Percentiles rank a stretch among this genome's conserved stretches.
These are phyloP conservation scores for Chlamydotis undulata DNA, from an alignment of 2,113 vertebrate genomes.

Conservation along the genomic window DNA sequence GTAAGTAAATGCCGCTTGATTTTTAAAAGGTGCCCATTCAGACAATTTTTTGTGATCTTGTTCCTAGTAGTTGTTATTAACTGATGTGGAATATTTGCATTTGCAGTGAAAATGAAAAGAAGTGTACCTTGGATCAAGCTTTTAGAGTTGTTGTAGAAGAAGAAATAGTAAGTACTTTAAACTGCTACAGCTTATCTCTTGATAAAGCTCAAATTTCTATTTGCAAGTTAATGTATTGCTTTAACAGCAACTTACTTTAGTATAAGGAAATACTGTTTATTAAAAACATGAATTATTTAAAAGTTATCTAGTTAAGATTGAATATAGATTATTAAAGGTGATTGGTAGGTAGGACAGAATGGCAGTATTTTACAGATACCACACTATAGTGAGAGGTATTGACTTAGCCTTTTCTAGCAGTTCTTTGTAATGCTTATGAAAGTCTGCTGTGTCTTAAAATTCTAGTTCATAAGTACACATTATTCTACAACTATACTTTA, in stretches of 20 bases:
- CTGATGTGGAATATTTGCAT: constrained; percentile 21
- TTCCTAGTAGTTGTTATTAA: not conserved
- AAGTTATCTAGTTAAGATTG: not conserved
- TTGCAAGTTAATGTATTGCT: not conserved
- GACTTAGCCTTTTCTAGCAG: not conserved
- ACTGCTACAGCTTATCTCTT: not conserved
- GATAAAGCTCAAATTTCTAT: not conserved
- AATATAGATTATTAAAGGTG: not conserved
- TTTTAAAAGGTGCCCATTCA: not conserved
- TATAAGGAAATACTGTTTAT: not conserved
- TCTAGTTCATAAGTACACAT: not conserved
- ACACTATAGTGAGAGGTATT: not conserved
- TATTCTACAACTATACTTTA: not conserved
- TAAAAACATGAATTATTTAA: not conserved
- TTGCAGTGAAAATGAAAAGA: constrained; percentile 95
- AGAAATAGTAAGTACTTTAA: constrained; percentile 88
- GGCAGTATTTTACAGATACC: not conserved
- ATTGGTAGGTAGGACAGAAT: not conserved
- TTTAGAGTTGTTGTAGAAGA: constrained; percentile 91
- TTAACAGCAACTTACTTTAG: not conserved
- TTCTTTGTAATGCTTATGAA: not conserved
- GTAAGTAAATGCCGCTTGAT: constrained; percentile 70
- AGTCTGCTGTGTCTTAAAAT: not conserved
- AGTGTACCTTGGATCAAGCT: constrained; percentile 93
- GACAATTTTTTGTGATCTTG: not conserved